Percentiles rank a stretch among this genome's conserved stretches.
phyloP scores from a whole-genome alignment of 2,113 vertebrate species.

The Pomatostomus ruficeps region DNA sequence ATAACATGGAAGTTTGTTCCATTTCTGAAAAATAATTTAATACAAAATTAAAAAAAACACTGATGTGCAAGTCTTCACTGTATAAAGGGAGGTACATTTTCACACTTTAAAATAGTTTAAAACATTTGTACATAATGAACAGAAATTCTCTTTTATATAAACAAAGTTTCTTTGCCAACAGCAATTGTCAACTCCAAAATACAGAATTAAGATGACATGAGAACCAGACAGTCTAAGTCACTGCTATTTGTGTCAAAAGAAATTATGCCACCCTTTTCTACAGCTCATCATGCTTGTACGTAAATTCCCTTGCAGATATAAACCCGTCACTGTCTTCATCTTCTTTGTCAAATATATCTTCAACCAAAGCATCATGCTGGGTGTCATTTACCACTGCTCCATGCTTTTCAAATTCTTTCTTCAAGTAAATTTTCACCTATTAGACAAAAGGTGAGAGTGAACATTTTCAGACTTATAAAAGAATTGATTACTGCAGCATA shows the following conservation, averaged over 20 bases:
- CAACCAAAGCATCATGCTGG: constrained; percentile 87
- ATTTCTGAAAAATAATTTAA: constrained; percentile 43
- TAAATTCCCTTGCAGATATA: constrained; percentile 96
- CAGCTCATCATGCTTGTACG: constrained; percentile 92
- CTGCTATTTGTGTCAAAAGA: not conserved
- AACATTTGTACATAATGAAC: not conserved
- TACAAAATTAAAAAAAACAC: constrained; percentile 9
- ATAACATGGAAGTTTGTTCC: not conserved
- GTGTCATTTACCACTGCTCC: constrained; percentile 90
- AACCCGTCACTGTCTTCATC: constrained; percentile 92
- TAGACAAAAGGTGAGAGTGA: not conserved
- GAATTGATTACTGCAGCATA: not conserved
- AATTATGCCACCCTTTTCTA: constrained; percentile 45
- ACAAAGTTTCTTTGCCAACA: constrained; percentile 5
- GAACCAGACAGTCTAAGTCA: constrained; percentile 23
- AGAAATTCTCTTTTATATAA: constrained; percentile 32
- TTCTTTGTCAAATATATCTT: constrained; percentile 94
- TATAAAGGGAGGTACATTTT: not conserved
- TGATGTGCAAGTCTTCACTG: constrained; percentile 18
- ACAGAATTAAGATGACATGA: not conserved
- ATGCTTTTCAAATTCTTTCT: constrained; percentile 90
- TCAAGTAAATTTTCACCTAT: constrained; percentile 92
- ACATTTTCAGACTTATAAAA: not conserved
- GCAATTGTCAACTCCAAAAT: not conserved
- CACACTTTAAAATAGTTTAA: constrained; percentile 36